These are phyloP conservation scores for Aphaenogaster rudis DNA, from an alignment of 1,140 invertebrate species.

Conservation along the genomic window DNA sequence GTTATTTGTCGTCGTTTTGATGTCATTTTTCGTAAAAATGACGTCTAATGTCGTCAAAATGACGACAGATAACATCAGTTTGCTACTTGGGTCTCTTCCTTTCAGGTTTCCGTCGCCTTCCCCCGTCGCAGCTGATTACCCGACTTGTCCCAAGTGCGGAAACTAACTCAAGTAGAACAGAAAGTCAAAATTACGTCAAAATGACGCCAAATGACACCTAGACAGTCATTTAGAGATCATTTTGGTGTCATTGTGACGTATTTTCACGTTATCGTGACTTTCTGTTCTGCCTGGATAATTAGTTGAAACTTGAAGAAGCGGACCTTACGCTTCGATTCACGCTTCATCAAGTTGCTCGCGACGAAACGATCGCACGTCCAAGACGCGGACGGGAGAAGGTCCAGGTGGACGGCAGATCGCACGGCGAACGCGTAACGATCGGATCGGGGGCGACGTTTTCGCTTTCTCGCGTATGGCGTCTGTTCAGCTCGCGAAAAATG, in stretches of 20 bases:
- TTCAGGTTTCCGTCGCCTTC: background rate
- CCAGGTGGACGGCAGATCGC: background rate
- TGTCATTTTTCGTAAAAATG: too few relatives aligned
- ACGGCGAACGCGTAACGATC: conserved; percentile 28
- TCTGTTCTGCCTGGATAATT: too few relatives aligned
- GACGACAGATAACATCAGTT: too few relatives aligned
- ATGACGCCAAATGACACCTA: too few relatives aligned
- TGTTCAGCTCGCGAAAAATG: background rate
- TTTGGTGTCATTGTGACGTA: too few relatives aligned
- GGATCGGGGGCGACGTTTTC: background rate
- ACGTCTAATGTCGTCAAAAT: too few relatives aligned
- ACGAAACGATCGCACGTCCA: background rate
- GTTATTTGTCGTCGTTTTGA: too few relatives aligned
- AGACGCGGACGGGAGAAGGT: background rate
- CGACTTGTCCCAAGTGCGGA: background rate
- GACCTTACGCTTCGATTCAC: background rate
- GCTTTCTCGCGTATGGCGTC: conserved; percentile 22
- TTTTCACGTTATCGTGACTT: too few relatives aligned
- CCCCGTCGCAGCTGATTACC: background rate
- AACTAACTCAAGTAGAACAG: background rate
- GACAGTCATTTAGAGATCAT: too few relatives aligned
- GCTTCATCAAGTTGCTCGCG: too few relatives aligned
- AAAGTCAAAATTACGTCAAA: too few relatives aligned
- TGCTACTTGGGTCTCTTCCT: background rate
- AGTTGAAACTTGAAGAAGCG: background rate